Evolutionary conservation across 2,888 invertebrate genomes (phyloP).

Genomic region (Halocaridina rubra): DNA sequence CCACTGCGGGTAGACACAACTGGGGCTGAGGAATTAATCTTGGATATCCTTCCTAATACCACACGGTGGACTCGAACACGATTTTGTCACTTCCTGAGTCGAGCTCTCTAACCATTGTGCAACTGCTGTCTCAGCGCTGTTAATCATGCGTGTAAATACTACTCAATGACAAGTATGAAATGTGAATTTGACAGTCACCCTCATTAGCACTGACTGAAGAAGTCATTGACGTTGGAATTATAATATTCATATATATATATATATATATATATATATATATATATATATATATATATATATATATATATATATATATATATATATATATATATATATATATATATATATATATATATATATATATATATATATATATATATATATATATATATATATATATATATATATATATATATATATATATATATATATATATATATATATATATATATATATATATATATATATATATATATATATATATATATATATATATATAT

Average conservation of each 20-base stretch:
- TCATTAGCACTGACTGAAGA: no score
- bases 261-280: conserved; percentile 14
- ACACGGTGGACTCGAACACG: no score
- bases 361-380: not conserved
- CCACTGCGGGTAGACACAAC: no score
- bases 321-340: conserved; percentile 28
- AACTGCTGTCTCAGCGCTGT: no score
- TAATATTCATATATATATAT: conserved; percentile 24
- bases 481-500: conserved; percentile 29
- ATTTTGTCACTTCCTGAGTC: no score
- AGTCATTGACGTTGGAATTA: no score
- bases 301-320: not conserved
- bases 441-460: not conserved
- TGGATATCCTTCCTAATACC: no score
- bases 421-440: not conserved
- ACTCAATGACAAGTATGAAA: no score
- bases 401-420: conserved; percentile 29
- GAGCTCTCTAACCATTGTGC: no score
- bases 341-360: conserved; percentile 1
- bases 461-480: not conserved
- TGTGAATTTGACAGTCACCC: no score
- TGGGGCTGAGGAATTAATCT: no score
- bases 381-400: not conserved
- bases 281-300: not conserved
- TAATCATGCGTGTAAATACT: no score